These are phyloP conservation scores for Drymodes brunneopygia DNA, from an alignment of 2,113 vertebrate species.

Conservation along the genomic window DNA sequence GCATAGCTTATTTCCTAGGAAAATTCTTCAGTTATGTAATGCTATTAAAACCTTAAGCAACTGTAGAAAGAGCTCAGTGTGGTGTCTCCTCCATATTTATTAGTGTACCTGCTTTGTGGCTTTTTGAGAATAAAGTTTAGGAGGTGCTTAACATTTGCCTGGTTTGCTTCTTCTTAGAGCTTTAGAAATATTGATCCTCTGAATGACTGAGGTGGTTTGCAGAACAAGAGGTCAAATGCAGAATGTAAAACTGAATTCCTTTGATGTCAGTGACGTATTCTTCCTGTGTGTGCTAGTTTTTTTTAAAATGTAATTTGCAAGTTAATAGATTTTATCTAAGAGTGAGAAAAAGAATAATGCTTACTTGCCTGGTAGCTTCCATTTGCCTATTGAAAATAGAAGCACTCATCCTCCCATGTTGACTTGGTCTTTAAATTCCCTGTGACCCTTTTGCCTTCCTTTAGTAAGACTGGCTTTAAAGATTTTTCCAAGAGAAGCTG, in stretches of 20 bases:
- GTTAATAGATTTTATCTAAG: background rate
- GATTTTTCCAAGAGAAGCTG: background rate
- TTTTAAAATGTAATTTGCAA: background rate
- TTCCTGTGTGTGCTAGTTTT: background rate
- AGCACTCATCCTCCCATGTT: accelerated
- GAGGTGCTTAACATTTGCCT: background rate
- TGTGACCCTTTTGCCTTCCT: background rate
- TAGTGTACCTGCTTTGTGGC: background rate
- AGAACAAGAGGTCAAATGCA: background rate
- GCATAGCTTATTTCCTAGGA: background rate
- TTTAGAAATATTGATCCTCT: background rate
- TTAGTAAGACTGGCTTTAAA: background rate
- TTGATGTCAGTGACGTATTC: background rate
- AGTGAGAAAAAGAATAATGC: background rate
- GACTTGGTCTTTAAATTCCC: background rate
- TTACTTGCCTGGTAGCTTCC: background rate
- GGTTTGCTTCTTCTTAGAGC: background rate
- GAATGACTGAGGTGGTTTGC: background rate
- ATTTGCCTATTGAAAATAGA: background rate
- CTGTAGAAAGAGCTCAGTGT: background rate
- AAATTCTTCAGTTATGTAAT: background rate
- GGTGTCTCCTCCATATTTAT: background rate
- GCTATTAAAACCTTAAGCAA: background rate
- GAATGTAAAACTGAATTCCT: background rate
- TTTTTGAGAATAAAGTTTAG: background rate